Conservation (phyloP, 2,797 vertebrate species). For the Catostomus latipinnis region DNA sequence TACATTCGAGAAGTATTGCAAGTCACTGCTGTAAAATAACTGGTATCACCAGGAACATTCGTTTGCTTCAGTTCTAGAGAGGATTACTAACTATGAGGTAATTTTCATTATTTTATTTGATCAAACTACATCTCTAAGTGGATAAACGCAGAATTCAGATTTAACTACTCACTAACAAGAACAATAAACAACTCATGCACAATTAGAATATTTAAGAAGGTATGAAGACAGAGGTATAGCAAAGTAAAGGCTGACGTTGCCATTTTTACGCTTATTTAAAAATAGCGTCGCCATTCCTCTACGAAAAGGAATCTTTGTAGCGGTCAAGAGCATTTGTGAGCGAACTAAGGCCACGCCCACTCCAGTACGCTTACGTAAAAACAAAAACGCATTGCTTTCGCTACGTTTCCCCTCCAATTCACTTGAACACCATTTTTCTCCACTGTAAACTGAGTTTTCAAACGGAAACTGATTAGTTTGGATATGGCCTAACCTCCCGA, state of each 20-base stretch:
- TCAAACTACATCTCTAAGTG: conserved; percentile 35
- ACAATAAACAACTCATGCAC: conserved; percentile 33
- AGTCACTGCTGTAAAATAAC: conserved; percentile 38
- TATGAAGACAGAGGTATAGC: conserved; percentile 31
- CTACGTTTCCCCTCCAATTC: too few species aligned
- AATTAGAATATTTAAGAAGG: conserved; percentile 13
- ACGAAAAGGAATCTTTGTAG: background rate
- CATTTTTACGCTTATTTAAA: background rate
- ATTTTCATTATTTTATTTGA: conserved; percentile 32
- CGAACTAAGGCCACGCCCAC: background rate
- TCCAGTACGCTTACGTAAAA: too few species aligned
- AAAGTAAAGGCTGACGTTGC: conserved; percentile 4
- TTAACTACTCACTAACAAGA: conserved; percentile 31
- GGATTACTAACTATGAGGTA: conserved; percentile 45
- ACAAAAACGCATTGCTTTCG: too few species aligned
- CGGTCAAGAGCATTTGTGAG: background rate
- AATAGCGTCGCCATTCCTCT: background rate
- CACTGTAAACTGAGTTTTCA: too few species aligned
- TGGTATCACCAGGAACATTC: conserved; percentile 47
- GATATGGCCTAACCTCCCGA: background rate
- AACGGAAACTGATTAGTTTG: too few species aligned
- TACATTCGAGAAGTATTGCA: conserved; percentile 45
- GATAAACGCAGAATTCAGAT: conserved; percentile 22
- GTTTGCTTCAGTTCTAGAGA: conserved; percentile 30
- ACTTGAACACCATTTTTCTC: too few species aligned